Base-by-base conservation (phyloP, 2,888 invertebrate species). In the Adelognathus sp. region DNA sequence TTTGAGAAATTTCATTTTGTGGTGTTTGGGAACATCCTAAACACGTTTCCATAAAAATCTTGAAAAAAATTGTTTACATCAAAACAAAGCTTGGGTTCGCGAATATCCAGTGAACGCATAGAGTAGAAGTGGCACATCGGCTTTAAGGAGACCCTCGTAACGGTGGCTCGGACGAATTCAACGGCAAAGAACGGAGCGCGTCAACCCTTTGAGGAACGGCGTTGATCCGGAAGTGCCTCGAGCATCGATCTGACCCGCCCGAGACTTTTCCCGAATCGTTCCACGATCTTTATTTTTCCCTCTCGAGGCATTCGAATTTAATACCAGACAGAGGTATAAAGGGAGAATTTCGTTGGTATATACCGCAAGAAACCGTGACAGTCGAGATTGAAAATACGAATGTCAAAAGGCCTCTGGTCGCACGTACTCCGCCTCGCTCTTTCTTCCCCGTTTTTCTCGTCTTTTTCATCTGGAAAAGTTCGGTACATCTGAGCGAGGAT, bases 171-270 rank as follows among this genome's bases (percentile, higher is more conserved):
- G n/a, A n/a, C n/a, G 36, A 66, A 66, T 66, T 66, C 36, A 36
- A 27, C 27, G 36, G 11, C 50, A 16, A 33, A 50, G 52, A 66
- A 46, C 64, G 46, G 36, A n/a, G n/a, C n/a, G 50, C 21, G 64
- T 64, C 64, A 52, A 66, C 24, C 64, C 64, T 66, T 66, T 66
- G 64, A 66, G 27, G 33, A 14, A 24, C 24, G 64, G 64, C 36
- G 64, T 52, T 36, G 64, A 66, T 52, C n/a, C 50, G 52, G 21
- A 66, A 66, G 64, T 33, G 24, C 64, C 64, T 24, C 50, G 14
- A 66, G 24, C 64, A 50, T 50, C 33, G 36, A 9, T 14, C 33
- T 2, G 1, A 2, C 21, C 14, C 6, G 31, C 21, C 21, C 7
- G 14, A 33, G 36, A 24, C 21, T 33, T 46, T 21, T 66, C 46